These are phyloP conservation scores for Apotomis betuletana DNA, from an alignment of 2,888 invertebrate species.

Conservation along the genomic window DNA sequence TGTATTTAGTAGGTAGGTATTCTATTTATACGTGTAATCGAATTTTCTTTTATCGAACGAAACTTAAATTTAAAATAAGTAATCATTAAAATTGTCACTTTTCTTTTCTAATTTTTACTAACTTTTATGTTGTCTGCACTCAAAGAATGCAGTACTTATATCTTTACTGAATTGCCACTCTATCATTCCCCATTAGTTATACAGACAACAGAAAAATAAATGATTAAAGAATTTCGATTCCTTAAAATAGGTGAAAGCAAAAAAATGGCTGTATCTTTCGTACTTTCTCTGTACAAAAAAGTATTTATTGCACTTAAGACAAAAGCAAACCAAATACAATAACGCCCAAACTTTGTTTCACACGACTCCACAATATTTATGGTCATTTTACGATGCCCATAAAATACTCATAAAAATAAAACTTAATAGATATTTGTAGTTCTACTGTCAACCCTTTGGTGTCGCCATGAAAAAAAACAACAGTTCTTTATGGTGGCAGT, in stretches of 20 bases:
- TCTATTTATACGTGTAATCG: no score
- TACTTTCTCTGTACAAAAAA: conserved; percentile 11
- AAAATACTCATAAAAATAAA: conserved; percentile 35
- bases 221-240: not conserved
- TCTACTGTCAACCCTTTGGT: conserved; percentile 39
- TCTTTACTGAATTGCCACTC: no score
- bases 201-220: not conserved
- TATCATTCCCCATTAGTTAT: no score
- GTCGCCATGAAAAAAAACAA: conserved; percentile 35
- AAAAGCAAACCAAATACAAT: conserved; percentile 19
- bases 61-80: no score
- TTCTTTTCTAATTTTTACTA: no score
- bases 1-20: no score
- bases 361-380: conserved; percentile 31
- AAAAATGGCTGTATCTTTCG: not conserved
- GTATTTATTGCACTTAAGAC: conserved; percentile 9
- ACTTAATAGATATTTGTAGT: conserved; percentile 34
- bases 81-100: no score
- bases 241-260: conserved; percentile 16
- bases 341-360: conserved; percentile 26
- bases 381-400: conserved; percentile 35
- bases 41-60: no score
- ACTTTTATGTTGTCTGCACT: no score
- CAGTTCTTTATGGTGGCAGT: conserved; percentile 17
- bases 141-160: no score